Conservation (phyloP, 2,888 invertebrate species). For the Cryptophagus acutangulus region DNA sequence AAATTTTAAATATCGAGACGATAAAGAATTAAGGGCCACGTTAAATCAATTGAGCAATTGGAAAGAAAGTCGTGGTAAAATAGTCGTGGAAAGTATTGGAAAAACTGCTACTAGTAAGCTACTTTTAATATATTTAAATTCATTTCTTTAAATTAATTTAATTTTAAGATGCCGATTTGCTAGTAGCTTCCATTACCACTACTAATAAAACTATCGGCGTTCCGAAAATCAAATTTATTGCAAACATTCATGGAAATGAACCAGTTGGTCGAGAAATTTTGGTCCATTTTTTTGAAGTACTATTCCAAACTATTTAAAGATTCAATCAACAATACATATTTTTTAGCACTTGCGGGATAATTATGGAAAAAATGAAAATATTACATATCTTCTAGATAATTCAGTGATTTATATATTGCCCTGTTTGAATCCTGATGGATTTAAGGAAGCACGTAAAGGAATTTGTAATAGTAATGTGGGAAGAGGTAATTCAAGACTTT, state of each 20-base stretch:
- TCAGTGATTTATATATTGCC: slow-evolving; percentile 70
- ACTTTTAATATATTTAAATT: slow-evolving; percentile 5
- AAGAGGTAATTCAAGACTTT: slow-evolving; percentile 33
- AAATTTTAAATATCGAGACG: too few species aligned
- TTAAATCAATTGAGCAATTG: too few species aligned
- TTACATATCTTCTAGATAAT: slow-evolving; percentile 58
- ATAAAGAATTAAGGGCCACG: too few species aligned
- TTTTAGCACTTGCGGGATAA: slow-evolving; percentile 49
- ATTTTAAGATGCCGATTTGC: slow-evolving; percentile 51
- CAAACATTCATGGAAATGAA: slow-evolving; percentile 72
- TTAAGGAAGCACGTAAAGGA: slow-evolving; percentile 41
- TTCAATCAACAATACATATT: slow-evolving; percentile 8
- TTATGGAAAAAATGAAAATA: slow-evolving; percentile 48
- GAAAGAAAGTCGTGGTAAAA: too few species aligned
- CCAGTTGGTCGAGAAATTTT: slow-evolving; percentile 63
- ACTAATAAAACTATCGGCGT: slow-evolving; percentile 44
- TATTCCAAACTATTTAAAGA: slow-evolving; percentile 9
- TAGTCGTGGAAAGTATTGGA: slow-evolving; percentile 59
- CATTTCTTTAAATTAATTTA: slow-evolving; percentile 8
- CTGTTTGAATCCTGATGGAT: slow-evolving; percentile 74
- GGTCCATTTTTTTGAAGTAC: slow-evolving; percentile 53
- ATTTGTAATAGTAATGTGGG: slow-evolving; percentile 36
- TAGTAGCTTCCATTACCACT: slow-evolving; percentile 55
- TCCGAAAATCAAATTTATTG: slow-evolving; percentile 68
- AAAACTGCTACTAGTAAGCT: slow-evolving; percentile 51